Percentiles rank a stretch among this genome's conserved stretches.
Conservation (phyloP, 2,888 invertebrate genomes). For the Perizoma flavofasciatum region DNA sequence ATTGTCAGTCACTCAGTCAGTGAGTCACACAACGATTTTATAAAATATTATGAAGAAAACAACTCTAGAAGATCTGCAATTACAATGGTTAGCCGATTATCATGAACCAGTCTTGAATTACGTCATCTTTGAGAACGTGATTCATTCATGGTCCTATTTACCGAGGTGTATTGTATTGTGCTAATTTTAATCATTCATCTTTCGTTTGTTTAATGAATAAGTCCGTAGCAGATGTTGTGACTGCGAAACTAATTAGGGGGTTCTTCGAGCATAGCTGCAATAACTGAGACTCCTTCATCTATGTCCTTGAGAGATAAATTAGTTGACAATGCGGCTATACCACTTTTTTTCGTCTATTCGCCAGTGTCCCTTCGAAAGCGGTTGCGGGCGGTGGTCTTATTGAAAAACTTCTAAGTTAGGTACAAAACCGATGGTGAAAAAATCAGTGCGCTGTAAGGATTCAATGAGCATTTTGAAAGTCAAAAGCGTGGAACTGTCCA, state of each 20-base stretch:
- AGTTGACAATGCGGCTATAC: too few species aligned
- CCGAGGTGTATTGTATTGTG: constrained; percentile 27
- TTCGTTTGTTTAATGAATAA: constrained; percentile 28
- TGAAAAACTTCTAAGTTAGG: too few species aligned
- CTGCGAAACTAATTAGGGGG: constrained; percentile 6
- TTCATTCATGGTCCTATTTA: constrained; percentile 31
- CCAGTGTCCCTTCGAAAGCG: too few species aligned
- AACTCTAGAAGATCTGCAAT: constrained; percentile 14
- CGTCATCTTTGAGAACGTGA: constrained; percentile 31
- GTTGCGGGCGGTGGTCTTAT: too few species aligned
- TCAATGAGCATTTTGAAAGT: too few species aligned
- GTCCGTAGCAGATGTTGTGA: constrained; percentile 16
- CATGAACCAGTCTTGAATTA: constrained; percentile 34
- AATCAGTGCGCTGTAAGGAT: too few species aligned
- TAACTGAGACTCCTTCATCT: neutral
- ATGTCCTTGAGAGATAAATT: too few species aligned
- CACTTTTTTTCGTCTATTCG: too few species aligned
- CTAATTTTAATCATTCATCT: constrained; percentile 29
- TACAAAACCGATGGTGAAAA: too few species aligned
- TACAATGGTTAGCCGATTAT: constrained; percentile 27
- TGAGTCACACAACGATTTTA: too few species aligned
- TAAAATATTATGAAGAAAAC: constrained; percentile 4
- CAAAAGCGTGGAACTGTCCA: too few species aligned
- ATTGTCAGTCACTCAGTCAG: too few species aligned
- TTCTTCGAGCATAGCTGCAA: neutral